phyloP scores from a whole-genome alignment of 64 coral and sea anemone genomes.

The Actinia tenebrosa region DNA sequence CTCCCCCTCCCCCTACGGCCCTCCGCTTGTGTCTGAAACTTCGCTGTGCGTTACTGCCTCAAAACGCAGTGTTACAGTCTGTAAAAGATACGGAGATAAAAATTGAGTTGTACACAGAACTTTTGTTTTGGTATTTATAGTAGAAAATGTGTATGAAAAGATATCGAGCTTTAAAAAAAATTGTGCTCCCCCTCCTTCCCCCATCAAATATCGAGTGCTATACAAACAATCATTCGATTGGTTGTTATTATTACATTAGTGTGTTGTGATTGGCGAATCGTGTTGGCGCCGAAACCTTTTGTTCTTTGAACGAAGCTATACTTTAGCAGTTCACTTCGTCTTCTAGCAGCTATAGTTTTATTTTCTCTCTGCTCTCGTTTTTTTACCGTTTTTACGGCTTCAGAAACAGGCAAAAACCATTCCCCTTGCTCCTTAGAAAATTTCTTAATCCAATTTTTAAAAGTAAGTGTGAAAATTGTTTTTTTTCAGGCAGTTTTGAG shows the following conservation, averaged over 20 bases:
- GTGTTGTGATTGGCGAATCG: neutral
- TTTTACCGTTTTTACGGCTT: neutral
- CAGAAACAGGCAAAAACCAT: neutral
- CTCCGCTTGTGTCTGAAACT: too few species aligned
- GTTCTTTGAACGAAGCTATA: neutral
- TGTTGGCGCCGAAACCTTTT: conserved; percentile 11
- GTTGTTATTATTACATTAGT: neutral
- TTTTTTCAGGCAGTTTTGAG: neutral
- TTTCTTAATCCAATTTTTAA: neutral
- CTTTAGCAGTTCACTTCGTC: neutral
- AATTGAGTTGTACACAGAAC: too few species aligned
- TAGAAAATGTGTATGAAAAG: too few species aligned
- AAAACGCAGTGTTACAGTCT: too few species aligned
- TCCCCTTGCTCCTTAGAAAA: neutral
- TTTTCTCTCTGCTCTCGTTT: neutral
- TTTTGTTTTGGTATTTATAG: too few species aligned
- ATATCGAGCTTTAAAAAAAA: too few species aligned
- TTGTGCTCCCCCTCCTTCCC: too few species aligned
- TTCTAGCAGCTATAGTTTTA: neutral
- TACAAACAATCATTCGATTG: neutral
- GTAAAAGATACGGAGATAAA: too few species aligned
- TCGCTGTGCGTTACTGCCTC: too few species aligned
- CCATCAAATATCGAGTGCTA: neutral
- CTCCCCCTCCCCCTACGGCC: too few species aligned
- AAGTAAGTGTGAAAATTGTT: neutral